Evolutionary conservation across 2,797 vertebrate genomes (phyloP).

Genomic region (Cynodonichthys magdalenae): DNA sequence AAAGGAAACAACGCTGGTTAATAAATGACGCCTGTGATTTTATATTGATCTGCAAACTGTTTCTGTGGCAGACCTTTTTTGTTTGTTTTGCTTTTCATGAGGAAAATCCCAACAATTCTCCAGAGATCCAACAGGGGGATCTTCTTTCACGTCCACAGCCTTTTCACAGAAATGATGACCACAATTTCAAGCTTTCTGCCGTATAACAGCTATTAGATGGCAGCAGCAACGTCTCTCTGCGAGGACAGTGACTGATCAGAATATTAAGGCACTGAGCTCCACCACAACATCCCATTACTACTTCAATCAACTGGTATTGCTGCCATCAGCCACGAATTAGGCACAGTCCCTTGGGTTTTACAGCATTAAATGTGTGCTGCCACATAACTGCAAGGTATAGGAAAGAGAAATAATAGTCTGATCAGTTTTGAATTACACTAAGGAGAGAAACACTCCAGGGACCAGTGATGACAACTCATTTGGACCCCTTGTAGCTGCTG

Average conservation of each 20-base stretch:
- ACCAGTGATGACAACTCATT: slow-evolving; percentile 69
- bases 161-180: slow-evolving; percentile 40
- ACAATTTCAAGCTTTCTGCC: slow-evolving; percentile 30
- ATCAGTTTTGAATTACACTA: slow-evolving; percentile 48
- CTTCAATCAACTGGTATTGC: slow-evolving; percentile 42
- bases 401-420: slow-evolving; percentile 34
- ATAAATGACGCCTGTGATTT: not conserved
- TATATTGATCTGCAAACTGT: slow-evolving; percentile 10
- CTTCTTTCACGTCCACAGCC: slow-evolving; percentile 25
- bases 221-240: slow-evolving; percentile 29
- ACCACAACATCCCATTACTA: slow-evolving; percentile 49
- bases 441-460: slow-evolving; percentile 40
- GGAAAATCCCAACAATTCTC: slow-evolving; percentile 33
- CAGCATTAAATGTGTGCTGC: slow-evolving; percentile 37
- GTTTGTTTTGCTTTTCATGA: slow-evolving; percentile 4
- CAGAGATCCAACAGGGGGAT: slow-evolving; percentile 38
- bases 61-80: not conserved
- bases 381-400: slow-evolving; percentile 34
- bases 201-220: slow-evolving; percentile 27
- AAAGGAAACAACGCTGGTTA: not conserved
- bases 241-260: slow-evolving; percentile 47
- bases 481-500: slow-evolving; percentile 54
- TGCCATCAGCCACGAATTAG: slow-evolving; percentile 43
- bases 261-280: slow-evolving; percentile 51
- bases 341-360: slow-evolving; percentile 42